Evolutionary conservation across 2,888 invertebrate genomes (phyloP).

Genomic region (Trilocha varians): DNA sequence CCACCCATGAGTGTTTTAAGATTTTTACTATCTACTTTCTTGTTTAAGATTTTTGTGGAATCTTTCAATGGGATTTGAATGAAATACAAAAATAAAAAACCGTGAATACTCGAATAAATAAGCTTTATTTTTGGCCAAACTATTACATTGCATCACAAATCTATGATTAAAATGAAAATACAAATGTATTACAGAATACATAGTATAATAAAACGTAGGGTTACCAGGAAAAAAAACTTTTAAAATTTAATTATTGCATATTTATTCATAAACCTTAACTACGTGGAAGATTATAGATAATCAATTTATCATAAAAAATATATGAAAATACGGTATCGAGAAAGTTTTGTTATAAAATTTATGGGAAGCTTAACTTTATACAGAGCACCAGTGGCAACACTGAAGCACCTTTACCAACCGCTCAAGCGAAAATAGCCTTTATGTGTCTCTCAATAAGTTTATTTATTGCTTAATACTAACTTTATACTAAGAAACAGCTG

Average conservation of each 20-base stretch:
- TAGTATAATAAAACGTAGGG: neutral
- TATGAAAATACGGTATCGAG: neutral
- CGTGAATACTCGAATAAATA: conserved; percentile 52
- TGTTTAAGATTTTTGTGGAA: neutral
- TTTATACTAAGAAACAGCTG: too few relatives aligned
- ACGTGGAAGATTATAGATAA: neutral
- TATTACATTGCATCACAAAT: conserved; percentile 50
- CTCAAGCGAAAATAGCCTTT: conserved; percentile 18
- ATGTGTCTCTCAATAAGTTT: neutral
- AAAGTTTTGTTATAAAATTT: conserved; percentile 22
- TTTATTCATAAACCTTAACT: neutral
- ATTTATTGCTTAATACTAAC: neutral
- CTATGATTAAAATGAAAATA: neutral
- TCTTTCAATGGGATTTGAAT: neutral
- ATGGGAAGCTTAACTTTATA: conserved; percentile 35
- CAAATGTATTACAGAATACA: neutral
- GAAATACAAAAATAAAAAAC: neutral
- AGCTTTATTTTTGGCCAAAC: conserved; percentile 73
- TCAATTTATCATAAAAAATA: neutral
- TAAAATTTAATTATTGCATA: neutral
- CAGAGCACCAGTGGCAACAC: conserved; percentile 48
- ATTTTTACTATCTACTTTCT: neutral
- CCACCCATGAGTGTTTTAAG: neutral
- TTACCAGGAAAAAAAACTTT: neutral
- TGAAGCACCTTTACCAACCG: conserved; percentile 40